Conservation (phyloP, 2,113 vertebrate genomes). For the Cryptomyrus ogoouensis region DNA sequence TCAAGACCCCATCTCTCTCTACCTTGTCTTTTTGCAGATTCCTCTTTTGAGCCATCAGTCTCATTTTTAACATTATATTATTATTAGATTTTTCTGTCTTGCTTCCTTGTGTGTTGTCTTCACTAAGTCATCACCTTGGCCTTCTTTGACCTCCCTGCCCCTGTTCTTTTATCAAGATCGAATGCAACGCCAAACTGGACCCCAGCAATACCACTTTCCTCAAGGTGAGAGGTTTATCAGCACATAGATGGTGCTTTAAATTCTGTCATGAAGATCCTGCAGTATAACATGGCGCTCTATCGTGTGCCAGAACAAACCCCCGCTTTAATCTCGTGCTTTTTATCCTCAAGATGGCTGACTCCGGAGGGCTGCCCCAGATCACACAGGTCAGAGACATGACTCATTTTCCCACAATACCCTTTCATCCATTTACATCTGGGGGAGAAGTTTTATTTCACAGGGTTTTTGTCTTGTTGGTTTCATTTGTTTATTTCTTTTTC, state of each 20-base stretch:
- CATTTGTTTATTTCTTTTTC: slow-evolving; percentile 34
- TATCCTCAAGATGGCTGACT: slow-evolving; percentile 85
- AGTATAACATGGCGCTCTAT: background rate
- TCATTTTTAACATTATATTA: background rate
- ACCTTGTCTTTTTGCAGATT: background rate
- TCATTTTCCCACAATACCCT: background rate
- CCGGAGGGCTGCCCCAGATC: slow-evolving; percentile 90
- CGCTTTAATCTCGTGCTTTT: background rate
- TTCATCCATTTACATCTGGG: background rate
- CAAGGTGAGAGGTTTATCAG: slow-evolving; percentile 65
- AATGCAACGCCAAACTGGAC: slow-evolving; percentile 96
- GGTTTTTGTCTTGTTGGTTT: background rate
- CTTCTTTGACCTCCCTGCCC: background rate
- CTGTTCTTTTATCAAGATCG: slow-evolving; percentile 63
- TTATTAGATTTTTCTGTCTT: background rate
- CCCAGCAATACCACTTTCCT: slow-evolving; percentile 93
- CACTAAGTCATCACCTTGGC: background rate
- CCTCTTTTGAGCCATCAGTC: background rate
- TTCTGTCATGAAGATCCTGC: background rate
- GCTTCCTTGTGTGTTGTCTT: background rate
- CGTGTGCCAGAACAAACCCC: background rate
- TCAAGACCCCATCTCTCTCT: background rate
- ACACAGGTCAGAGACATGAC: slow-evolving; percentile 76
- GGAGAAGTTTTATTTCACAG: background rate
- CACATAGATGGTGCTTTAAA: background rate